Evolutionary conservation across 2,797 vertebrate genomes (phyloP).

Genomic region (Zonotrichia albicollis): DNA sequence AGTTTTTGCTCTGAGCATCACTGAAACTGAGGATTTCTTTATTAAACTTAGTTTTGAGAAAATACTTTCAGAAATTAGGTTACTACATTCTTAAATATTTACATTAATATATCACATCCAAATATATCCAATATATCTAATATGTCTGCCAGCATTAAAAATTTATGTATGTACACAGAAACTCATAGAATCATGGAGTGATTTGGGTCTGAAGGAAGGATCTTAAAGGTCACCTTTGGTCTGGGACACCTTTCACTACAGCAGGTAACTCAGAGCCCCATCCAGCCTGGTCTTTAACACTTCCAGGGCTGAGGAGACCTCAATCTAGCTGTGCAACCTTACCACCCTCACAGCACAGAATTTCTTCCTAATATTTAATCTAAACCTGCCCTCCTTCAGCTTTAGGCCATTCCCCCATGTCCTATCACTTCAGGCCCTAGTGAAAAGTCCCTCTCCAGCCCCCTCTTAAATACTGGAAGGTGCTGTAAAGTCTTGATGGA

Average conservation of each 20-base stretch:
- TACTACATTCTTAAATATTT: background rate
- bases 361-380: background rate
- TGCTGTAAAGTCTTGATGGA: no score
- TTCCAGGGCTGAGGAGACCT: background rate
- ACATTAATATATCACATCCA: background rate
- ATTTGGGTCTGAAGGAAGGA: background rate
- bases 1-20: background rate
- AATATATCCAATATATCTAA: background rate
- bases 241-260: background rate
- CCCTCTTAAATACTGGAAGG: background rate
- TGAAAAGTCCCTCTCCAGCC: background rate
- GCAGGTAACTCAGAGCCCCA: background rate
- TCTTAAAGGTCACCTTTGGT: background rate
- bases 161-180: background rate
- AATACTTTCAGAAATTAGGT: background rate
- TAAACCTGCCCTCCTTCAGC: background rate
- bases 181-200: background rate
- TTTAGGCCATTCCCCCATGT: background rate
- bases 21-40: background rate
- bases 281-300: background rate
- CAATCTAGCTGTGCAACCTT: background rate
- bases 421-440: fast-evolving
- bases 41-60: background rate
- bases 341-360: background rate
- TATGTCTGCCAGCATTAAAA: background rate